phyloP scores from a whole-genome alignment of 2,888 invertebrate species.

The Drosophila borealis region DNA sequence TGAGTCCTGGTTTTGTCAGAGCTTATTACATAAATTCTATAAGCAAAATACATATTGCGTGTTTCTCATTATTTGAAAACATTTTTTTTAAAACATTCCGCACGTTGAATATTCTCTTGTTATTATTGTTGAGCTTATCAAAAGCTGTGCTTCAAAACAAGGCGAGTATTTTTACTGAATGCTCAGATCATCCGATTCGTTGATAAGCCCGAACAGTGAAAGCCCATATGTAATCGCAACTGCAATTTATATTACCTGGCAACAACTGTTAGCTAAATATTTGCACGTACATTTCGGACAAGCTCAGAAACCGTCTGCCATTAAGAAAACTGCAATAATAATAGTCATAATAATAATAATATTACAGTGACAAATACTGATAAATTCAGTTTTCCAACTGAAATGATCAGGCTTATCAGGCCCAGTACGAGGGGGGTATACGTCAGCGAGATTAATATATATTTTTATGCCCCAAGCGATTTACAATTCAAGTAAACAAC shows the following conservation, averaged over 20 bases:
- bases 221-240: conserved; percentile 30
- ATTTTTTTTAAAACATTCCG: conserved; percentile 24
- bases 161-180: conserved; percentile 35
- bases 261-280: conserved; percentile 29
- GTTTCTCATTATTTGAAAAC: conserved; percentile 42
- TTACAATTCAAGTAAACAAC: conserved; percentile 46
- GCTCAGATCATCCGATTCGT: conserved; percentile 43
- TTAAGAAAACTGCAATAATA: not conserved
- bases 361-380: not conserved
- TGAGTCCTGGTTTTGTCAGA: conserved; percentile 1
- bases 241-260: conserved; percentile 49
- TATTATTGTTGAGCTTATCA: conserved; percentile 49
- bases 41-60: not conserved
- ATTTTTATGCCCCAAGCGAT: conserved; percentile 12
- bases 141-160: conserved; percentile 30
- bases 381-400: conserved; percentile 1
- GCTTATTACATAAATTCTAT: not conserved
- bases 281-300: conserved; percentile 2
- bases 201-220: conserved; percentile 41
- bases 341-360: not conserved
- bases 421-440: conserved; percentile 16
- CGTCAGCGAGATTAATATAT: conserved; percentile 28
- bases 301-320: not conserved
- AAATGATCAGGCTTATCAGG: conserved; percentile 22
- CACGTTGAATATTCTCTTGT: conserved; percentile 11